Evolutionary conservation across 2,797 vertebrate species (phyloP).

Genomic region (Stomatorhinus walkeri): DNA sequence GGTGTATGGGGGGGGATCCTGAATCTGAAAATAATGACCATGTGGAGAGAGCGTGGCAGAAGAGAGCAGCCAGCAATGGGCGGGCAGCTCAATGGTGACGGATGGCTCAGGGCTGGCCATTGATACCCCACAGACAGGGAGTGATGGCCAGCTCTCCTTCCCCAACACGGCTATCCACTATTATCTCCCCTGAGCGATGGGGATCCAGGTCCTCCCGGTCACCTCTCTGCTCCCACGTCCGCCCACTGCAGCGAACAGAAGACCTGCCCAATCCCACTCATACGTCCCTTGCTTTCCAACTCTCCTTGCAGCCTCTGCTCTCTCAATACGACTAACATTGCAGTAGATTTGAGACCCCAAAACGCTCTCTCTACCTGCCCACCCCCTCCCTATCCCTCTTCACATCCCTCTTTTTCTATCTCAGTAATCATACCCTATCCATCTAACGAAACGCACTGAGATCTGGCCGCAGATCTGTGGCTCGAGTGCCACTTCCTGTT

Average conservation of each 20-base stretch:
- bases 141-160: constrained; percentile 78
- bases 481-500: constrained; percentile 32
- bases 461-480: constrained; percentile 32
- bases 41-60: constrained; percentile 77
- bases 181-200: constrained; percentile 66
- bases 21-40: constrained; percentile 83
- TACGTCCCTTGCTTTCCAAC: not conserved
- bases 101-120: constrained; percentile 78
- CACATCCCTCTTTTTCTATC: constrained; percentile 39
- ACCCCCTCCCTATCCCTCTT: not conserved
- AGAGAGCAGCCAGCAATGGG: constrained; percentile 68
- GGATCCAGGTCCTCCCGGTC: constrained; percentile 65
- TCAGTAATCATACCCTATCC: not conserved
- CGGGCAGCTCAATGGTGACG: constrained; percentile 83
- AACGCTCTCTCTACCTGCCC: not conserved
- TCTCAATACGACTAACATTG: constrained; percentile 30
- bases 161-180: constrained; percentile 79
- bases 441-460: constrained; percentile 7
- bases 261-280: not conserved
- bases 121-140: constrained; percentile 88
- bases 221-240: constrained; percentile 66
- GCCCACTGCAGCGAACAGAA: constrained; percentile 54
- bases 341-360: not conserved
- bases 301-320: constrained; percentile 24
- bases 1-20: constrained; percentile 34